Conservation (phyloP, 2,113 vertebrate genomes). For the Herpetotheres cachinnans region DNA sequence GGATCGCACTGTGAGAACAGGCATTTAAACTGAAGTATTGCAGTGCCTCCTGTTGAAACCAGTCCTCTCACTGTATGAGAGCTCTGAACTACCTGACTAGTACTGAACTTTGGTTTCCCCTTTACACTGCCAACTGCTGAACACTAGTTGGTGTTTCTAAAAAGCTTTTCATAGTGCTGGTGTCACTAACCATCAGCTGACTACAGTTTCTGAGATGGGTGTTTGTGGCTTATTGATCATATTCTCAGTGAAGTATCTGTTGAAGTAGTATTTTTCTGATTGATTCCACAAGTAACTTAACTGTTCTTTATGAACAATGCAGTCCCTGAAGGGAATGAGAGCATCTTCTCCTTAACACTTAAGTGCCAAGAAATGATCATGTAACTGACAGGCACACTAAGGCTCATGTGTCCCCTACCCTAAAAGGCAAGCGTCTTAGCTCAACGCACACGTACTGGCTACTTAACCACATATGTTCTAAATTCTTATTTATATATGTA, state of each 20-base stretch:
- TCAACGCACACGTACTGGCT: rapidly evolving
- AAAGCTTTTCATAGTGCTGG: neutral
- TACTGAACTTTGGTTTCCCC: neutral
- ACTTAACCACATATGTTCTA: neutral
- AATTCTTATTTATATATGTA: neutral
- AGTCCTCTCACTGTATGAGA: neutral
- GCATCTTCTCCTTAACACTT: neutral
- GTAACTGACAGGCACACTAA: neutral
- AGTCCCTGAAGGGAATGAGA: neutral
- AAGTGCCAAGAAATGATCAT: neutral
- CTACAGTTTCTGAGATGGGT: neutral
- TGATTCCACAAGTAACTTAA: neutral
- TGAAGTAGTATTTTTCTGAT: neutral
- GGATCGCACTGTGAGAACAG: neutral
- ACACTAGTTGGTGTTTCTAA: neutral
- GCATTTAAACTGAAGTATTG: neutral
- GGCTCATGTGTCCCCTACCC: too few relatives aligned
- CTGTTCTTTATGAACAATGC: neutral
- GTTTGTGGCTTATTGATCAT: neutral
- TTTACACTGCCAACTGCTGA: neutral
- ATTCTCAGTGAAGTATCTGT: neutral
- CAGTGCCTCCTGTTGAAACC: neutral
- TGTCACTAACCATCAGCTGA: neutral
- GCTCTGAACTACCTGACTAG: neutral
- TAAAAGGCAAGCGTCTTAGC: neutral